phyloP scores from a whole-genome alignment of 2,888 invertebrate species.

The Euspilapteryx auroguttella region DNA sequence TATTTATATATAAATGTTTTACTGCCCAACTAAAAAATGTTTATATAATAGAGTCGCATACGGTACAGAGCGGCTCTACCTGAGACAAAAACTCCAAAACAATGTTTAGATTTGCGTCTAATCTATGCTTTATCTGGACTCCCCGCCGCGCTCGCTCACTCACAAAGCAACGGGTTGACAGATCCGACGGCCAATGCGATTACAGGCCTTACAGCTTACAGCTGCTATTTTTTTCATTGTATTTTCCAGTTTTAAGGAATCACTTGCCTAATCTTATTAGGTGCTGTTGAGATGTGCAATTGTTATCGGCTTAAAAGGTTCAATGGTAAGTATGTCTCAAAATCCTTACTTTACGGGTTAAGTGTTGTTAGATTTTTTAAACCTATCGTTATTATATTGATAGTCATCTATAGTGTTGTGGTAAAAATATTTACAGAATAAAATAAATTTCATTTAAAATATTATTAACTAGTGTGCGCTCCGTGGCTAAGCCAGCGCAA shows the following conservation, averaged over 20 bases:
- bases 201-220: constrained; percentile 28
- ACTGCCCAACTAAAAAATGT: too few relatives aligned
- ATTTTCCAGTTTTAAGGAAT: constrained; percentile 42
- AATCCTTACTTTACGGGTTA: constrained; percentile 6
- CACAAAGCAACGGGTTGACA: constrained; percentile 61
- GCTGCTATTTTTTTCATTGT: constrained; percentile 27
- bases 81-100: constrained; percentile 47
- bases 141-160: constrained; percentile 43
- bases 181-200: constrained; percentile 16
- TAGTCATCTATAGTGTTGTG: too few relatives aligned
- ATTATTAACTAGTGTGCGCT: too few relatives aligned
- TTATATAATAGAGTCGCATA: too few relatives aligned
- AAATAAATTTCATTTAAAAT: too few relatives aligned
- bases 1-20: too few relatives aligned
- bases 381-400: too few relatives aligned
- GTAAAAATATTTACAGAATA: too few relatives aligned
- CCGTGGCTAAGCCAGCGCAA: too few relatives aligned
- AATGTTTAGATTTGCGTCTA: constrained; percentile 49
- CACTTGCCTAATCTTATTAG: constrained; percentile 40
- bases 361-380: background rate
- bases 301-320: constrained; percentile 12
- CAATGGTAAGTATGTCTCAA: too few relatives aligned
- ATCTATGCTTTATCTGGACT: constrained; percentile 48
- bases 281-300: constrained; percentile 15
- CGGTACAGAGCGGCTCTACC: constrained; percentile 24